A percentile compares a stretch with the other conserved stretches of the same genome.
Conservation (phyloP, 2,888 invertebrate species). For the Orthosia gracilis region DNA sequence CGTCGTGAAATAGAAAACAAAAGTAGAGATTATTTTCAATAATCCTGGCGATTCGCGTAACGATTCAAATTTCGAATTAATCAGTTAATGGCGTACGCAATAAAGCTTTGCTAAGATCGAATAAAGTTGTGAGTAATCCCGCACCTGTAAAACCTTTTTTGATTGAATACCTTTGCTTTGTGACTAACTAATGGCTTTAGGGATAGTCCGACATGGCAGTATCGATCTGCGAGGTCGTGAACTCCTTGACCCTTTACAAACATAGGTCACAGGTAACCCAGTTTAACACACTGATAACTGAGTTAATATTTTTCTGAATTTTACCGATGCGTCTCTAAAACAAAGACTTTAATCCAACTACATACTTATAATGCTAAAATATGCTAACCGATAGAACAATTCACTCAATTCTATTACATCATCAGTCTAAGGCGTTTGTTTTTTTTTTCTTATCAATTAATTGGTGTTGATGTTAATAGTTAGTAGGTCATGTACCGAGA, state of each 20-base stretch:
- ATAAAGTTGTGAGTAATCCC: neutral
- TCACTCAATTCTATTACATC: neutral
- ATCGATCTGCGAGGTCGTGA: constrained; percentile 50
- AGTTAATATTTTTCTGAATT: constrained; percentile 9
- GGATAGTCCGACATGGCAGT: constrained; percentile 22
- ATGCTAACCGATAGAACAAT: neutral
- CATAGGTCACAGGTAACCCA: constrained; percentile 28
- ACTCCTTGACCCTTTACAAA: constrained; percentile 28
- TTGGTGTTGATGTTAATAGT: constrained; percentile 6
- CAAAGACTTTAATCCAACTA: neutral
- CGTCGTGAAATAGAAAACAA: neutral
- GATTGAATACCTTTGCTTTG: constrained; percentile 6
- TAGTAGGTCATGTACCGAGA: neutral
- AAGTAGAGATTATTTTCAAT: neutral
- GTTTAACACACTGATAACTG: neutral
- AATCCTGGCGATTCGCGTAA: neutral
- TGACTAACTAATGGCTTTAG: constrained; percentile 28
- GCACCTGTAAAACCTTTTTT: neutral
- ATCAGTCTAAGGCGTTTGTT: neutral
- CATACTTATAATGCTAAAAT: neutral
- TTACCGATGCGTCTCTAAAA: neutral
- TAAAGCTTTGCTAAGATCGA: neutral
- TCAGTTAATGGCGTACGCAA: neutral
- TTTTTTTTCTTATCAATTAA: constrained; percentile 13
- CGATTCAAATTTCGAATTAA: neutral